A percentile compares a stretch with the other conserved stretches of the same genome.
Evolutionary conservation across 2,113 vertebrate genomes (phyloP).

Genomic region (Chloroceryle aenea): DNA sequence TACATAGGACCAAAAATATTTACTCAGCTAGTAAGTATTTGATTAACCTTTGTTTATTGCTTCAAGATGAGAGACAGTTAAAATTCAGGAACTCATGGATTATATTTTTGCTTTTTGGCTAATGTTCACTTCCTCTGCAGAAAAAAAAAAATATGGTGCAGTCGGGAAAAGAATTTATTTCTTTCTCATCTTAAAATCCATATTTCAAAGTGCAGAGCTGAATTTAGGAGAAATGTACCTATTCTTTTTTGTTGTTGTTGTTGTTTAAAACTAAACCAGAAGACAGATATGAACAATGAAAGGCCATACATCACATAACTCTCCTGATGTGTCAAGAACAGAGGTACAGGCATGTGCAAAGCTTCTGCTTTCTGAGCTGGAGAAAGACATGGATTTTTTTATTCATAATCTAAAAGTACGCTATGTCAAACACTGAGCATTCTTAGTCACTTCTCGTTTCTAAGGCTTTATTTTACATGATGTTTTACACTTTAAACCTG

Average conservation of each 20-base stretch:
- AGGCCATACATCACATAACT: background rate
- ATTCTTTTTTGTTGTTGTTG: background rate
- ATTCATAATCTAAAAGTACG: background rate
- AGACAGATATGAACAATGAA: background rate
- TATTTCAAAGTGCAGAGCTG: background rate
- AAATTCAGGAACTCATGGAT: constrained; percentile 45
- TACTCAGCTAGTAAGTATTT: constrained; percentile 60
- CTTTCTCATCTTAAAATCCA: constrained; percentile 2
- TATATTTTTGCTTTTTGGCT: constrained; percentile 47
- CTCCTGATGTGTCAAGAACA: accelerated
- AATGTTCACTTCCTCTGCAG: constrained; percentile 35
- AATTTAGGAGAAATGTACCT: background rate
- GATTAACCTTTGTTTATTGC: constrained; percentile 66
- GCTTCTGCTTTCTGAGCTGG: background rate
- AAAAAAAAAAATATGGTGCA: background rate
- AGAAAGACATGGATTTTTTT: background rate
- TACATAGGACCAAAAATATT: constrained; percentile 42
- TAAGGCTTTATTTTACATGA: background rate
- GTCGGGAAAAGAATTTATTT: background rate
- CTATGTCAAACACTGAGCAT: background rate
- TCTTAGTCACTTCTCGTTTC: background rate
- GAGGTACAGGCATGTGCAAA: background rate
- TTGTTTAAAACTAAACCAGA: background rate
- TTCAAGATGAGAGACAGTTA: constrained; percentile 61
- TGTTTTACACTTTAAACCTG: background rate